Conservation (phyloP, 2,113 vertebrate genomes). For the Lynx canadensis region DNA sequence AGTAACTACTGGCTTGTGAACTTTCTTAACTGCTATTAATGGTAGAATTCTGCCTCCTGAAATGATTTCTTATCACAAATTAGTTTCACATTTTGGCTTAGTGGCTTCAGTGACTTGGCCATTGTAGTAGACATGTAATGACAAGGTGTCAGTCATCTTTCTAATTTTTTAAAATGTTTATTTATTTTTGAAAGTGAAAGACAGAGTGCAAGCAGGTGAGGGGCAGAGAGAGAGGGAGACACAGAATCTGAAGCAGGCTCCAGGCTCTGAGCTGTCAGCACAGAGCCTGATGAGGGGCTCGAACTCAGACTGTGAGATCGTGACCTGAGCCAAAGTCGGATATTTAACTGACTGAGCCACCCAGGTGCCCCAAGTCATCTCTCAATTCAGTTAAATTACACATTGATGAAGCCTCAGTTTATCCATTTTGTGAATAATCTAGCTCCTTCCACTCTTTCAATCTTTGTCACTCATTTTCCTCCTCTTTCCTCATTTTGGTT, state of each 20-base stretch:
- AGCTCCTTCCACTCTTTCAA: background rate
- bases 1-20: slow-evolving; percentile 4
- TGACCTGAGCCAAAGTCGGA: too few relatives aligned
- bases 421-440: background rate
- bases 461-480: background rate
- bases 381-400: background rate
- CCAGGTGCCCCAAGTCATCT: background rate
- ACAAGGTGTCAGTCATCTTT: background rate
- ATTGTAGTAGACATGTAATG: slow-evolving; percentile 45
- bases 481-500: background rate
- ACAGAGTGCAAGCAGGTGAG: too few relatives aligned
- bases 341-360: too few relatives aligned
- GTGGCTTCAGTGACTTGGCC: slow-evolving; percentile 26
- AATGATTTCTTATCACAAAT: slow-evolving; percentile 22
- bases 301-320: too few relatives aligned
- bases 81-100: slow-evolving; percentile 11
- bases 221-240: too few relatives aligned
- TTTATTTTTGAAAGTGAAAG: too few relatives aligned
- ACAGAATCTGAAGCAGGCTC: too few relatives aligned
- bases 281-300: too few relatives aligned
- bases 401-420: background rate
- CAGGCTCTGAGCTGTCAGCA: too few relatives aligned
- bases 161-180: too few relatives aligned
- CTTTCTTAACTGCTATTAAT: background rate
- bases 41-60: background rate